Conservation (phyloP, 2,113 vertebrate species). For the Nipponia nippon region DNA sequence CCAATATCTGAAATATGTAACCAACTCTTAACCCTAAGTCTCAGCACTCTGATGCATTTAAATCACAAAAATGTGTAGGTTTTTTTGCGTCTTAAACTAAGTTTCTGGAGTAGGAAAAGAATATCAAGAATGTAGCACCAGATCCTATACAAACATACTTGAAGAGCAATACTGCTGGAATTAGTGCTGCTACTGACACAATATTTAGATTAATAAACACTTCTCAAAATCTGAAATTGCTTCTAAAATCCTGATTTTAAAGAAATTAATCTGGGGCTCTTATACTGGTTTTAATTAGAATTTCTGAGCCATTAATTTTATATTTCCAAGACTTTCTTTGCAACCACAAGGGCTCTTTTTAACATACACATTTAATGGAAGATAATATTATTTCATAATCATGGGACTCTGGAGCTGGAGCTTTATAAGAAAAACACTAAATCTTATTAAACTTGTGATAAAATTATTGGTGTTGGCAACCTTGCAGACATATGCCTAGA, state of each 20-base stretch:
- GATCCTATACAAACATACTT: neutral
- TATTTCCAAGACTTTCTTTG: neutral
- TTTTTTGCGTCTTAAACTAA: neutral
- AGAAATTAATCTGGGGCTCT: neutral
- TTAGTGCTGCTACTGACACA: neutral
- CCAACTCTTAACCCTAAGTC: neutral
- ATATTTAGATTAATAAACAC: neutral
- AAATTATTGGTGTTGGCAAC: conserved; percentile 60
- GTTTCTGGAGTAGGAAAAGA: neutral
- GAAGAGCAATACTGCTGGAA: neutral
- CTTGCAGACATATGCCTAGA: conserved; percentile 34
- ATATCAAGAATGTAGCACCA: neutral
- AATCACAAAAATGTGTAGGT: neutral
- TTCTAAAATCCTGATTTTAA: neutral
- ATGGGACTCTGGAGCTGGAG: neutral
- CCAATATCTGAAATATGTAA: conserved; percentile 39
- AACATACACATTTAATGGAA: neutral
- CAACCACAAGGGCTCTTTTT: neutral
- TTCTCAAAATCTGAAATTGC: neutral
- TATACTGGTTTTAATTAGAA: neutral
- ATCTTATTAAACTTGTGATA: conserved; percentile 49
- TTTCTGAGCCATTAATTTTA: neutral
- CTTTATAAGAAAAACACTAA: conserved; percentile 16
- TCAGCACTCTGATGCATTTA: neutral
- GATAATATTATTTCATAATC: conserved; percentile 44